phyloP scores from a whole-genome alignment of 2,888 invertebrate species.

The Eupithecia dodoneata region DNA sequence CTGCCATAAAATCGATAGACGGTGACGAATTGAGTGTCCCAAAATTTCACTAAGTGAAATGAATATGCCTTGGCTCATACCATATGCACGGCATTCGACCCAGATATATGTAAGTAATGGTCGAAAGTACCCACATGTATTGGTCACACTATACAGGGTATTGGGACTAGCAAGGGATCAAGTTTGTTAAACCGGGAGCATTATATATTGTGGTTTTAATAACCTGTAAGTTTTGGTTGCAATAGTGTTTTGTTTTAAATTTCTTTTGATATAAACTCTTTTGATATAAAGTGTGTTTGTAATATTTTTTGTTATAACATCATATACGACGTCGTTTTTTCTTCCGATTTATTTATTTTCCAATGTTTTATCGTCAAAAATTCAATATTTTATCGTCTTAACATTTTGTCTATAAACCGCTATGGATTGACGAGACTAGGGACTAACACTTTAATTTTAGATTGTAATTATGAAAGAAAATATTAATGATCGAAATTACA shows the following conservation, averaged over 20 bases:
- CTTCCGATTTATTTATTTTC: too few species aligned
- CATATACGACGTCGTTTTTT: too few species aligned
- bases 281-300: background rate
- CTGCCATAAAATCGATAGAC: background rate
- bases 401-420: too few species aligned
- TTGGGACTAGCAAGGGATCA: slow-evolving; percentile 50
- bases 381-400: too few species aligned
- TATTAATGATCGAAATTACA: too few species aligned
- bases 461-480: too few species aligned
- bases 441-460: too few species aligned
- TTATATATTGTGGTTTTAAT: background rate
- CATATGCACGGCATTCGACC: slow-evolving; percentile 62
- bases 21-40: slow-evolving; percentile 37
- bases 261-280: background rate
- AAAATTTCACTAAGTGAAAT: slow-evolving; percentile 58
- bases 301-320: too few species aligned
- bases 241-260: background rate
- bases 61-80: slow-evolving; percentile 59
- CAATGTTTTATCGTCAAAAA: too few species aligned
- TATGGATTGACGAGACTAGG: too few species aligned
- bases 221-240: background rate
- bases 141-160: slow-evolving; percentile 51
- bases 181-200: slow-evolving; percentile 37
- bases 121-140: slow-evolving; percentile 43
- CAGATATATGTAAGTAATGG: slow-evolving; percentile 44